Conservation (phyloP, 2,113 vertebrate genomes). For the Symphodus melops region DNA sequence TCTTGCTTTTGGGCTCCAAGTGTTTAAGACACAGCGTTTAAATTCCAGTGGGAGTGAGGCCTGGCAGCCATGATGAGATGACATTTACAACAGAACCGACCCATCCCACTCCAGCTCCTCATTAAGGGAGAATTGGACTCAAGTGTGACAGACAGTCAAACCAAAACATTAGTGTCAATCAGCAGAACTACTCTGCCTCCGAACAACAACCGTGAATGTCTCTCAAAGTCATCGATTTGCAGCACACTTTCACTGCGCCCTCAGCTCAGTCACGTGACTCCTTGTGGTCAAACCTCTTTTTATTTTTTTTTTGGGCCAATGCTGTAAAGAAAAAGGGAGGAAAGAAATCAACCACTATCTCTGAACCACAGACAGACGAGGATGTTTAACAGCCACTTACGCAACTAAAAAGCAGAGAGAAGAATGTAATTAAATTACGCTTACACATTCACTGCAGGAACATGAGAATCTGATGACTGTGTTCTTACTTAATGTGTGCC, state of each 20-base stretch:
- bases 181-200: background rate
- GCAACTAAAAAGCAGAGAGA: conserved; percentile 15
- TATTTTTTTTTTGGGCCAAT: background rate
- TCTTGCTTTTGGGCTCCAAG: conserved; percentile 26
- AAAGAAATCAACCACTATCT: conserved; percentile 4
- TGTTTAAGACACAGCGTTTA: conserved; percentile 22
- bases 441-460: conserved; percentile 18
- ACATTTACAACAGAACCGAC: conserved; percentile 60
- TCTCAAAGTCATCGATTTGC: conserved; percentile 36
- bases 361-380: conserved; percentile 25
- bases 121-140: conserved; percentile 34
- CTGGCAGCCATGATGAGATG: conserved; percentile 52
- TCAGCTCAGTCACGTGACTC: conserved; percentile 35
- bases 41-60: conserved; percentile 40
- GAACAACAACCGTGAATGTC: background rate
- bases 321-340: background rate
- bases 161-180: conserved; percentile 40
- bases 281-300: conserved; percentile 24
- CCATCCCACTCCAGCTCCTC: conserved; percentile 47
- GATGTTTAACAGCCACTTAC: background rate
- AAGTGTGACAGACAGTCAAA: conserved; percentile 32
- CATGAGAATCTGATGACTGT: conserved; percentile 2
- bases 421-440: conserved; percentile 1
- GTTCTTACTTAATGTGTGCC: background rate
- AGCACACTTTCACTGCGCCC: conserved; percentile 21